Conservation (phyloP, 2,888 invertebrate genomes). For the Camponotus fellah region DNA sequence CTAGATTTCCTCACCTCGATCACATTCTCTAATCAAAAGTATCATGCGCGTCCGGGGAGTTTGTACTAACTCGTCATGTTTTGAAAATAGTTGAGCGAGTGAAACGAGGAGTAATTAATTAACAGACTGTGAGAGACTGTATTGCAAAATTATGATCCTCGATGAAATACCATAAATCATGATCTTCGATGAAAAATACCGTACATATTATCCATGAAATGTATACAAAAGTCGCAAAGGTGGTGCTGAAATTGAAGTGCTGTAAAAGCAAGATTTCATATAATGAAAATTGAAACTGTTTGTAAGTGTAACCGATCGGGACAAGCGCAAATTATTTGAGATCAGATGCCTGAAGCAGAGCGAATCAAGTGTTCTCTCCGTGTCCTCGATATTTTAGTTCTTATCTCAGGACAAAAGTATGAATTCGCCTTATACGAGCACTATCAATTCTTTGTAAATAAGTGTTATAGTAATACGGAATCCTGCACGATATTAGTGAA, state of each 20-base stretch:
- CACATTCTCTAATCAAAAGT: conserved; percentile 65
- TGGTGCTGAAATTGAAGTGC: conserved; percentile 60
- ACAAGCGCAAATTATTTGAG: conserved; percentile 45
- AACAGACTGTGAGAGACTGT: conserved; percentile 35
- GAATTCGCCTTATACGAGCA: conserved; percentile 11
- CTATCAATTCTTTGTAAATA: conserved; percentile 32
- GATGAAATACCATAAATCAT: neutral
- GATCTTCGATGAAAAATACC: neutral
- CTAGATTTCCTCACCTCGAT: conserved; percentile 50
- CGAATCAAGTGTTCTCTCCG: conserved; percentile 60
- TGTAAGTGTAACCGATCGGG: conserved; percentile 39
- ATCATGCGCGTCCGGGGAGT: conserved; percentile 70
- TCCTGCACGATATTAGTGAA: conserved; percentile 6
- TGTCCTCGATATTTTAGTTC: conserved; percentile 28
- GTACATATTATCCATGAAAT: neutral
- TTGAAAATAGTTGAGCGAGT: conserved; percentile 76
- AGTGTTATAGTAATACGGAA: neutral
- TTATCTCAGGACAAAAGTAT: neutral
- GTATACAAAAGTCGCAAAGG: conserved; percentile 53
- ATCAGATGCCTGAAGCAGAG: conserved; percentile 52
- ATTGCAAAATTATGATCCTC: neutral
- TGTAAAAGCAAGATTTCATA: conserved; percentile 3
- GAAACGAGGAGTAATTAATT: conserved; percentile 68
- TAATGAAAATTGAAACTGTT: conserved; percentile 44
- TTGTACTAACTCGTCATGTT: conserved; percentile 75